A percentile compares a stretch with the other conserved stretches of the same genome.
phyloP scores from a whole-genome alignment of 2,113 vertebrate species.

The Rhinogobius similis region DNA sequence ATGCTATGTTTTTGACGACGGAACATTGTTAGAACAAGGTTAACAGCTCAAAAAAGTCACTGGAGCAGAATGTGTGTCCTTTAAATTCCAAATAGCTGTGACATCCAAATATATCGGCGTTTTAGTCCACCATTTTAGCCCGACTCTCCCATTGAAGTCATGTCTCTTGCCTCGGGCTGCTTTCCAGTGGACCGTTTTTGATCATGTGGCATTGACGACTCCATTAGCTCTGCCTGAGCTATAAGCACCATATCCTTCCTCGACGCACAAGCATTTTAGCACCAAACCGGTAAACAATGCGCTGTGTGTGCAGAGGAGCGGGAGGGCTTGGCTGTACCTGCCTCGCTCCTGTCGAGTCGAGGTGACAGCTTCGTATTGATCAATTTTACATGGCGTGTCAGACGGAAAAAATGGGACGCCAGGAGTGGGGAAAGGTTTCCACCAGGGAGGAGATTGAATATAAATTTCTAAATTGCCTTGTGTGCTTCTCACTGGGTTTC shows the following conservation, averaged over 20 bases:
- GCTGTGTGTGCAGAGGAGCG: constrained; percentile 25
- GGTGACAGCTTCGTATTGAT: constrained; percentile 69
- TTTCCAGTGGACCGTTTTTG: background rate
- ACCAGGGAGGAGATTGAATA: constrained; percentile 49
- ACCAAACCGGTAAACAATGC: constrained; percentile 26
- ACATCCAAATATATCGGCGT: no score
- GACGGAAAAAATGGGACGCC: constrained; percentile 54
- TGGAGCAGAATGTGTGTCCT: no score
- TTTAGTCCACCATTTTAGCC: background rate
- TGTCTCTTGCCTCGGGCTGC: background rate
- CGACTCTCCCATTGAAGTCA: background rate
- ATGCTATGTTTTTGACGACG: no score
- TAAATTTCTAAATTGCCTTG: constrained; percentile 64
- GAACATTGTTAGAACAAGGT: no score
- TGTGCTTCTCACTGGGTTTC: constrained; percentile 51
- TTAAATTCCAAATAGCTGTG: no score
- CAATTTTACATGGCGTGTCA: constrained; percentile 62
- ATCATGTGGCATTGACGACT: background rate
- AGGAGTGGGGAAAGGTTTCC: constrained; percentile 51
- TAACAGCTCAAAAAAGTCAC: no score
- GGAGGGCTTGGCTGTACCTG: constrained; percentile 33
- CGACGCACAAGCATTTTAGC: background rate
- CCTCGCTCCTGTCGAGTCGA: constrained; percentile 37
- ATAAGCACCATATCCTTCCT: background rate
- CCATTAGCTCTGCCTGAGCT: constrained; percentile 1